A percentile compares a stretch with the other conserved stretches of the same genome.
These are phyloP conservation scores for Pollachius pollachius DNA, from an alignment of 2,113 vertebrate genomes.

Conservation along the genomic window DNA sequence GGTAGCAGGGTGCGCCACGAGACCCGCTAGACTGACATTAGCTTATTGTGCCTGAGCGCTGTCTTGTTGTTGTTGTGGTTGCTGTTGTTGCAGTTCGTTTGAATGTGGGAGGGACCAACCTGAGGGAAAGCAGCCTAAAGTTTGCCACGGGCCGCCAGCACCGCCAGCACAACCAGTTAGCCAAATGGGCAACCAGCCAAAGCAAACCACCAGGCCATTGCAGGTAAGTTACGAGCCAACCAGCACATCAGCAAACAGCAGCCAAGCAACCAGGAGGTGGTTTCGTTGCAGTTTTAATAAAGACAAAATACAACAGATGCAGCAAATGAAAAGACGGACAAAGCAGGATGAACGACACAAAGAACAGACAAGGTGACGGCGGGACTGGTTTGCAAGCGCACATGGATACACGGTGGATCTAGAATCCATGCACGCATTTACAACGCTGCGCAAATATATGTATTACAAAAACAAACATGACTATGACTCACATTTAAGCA, in stretches of 20 bases:
- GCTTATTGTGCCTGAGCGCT: background rate
- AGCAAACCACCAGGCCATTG: slow-evolving; percentile 65
- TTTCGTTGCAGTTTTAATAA: slow-evolving; percentile 51
- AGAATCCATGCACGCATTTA: slow-evolving; percentile 23
- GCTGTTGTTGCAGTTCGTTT: background rate
- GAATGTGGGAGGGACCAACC: slow-evolving; percentile 62
- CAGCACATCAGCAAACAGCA: slow-evolving; percentile 66
- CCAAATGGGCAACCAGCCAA: slow-evolving; percentile 65
- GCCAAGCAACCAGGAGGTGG: slow-evolving; percentile 65
- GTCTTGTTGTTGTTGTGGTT: background rate
- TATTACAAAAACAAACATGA: slow-evolving; percentile 13
- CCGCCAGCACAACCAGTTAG: slow-evolving; percentile 61
- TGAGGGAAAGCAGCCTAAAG: slow-evolving; percentile 71
- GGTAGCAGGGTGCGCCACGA: background rate
- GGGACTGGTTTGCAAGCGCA: slow-evolving; percentile 37
- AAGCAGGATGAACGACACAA: slow-evolving; percentile 46
- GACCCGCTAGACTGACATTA: background rate
- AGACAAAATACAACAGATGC: slow-evolving; percentile 70
- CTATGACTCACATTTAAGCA: slow-evolving; percentile 10
- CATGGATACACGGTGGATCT: slow-evolving; percentile 20
- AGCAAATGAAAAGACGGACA: slow-evolving; percentile 65
- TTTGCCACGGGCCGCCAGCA: slow-evolving; percentile 47
- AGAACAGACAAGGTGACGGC: slow-evolving; percentile 55
- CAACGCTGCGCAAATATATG: slow-evolving; percentile 4
- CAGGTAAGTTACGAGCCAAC: slow-evolving; percentile 65